These are phyloP conservation scores for Xiphias gladius DNA, from an alignment of 2,113 vertebrate species.

Conservation along the genomic window DNA sequence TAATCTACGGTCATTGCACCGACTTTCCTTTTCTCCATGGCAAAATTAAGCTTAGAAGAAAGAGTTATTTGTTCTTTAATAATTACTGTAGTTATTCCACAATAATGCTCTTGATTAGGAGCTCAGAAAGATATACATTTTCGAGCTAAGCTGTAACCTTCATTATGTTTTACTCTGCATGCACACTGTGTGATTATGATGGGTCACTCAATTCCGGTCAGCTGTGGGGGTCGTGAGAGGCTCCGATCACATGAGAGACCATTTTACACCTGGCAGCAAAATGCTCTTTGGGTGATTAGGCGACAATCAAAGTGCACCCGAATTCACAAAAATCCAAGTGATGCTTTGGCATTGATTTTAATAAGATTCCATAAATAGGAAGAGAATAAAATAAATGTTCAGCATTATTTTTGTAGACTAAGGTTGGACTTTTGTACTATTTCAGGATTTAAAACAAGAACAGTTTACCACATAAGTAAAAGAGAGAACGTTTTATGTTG, in stretches of 20 bases:
- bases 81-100: not conserved
- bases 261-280: not conserved
- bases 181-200: not conserved
- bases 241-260: not conserved
- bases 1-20: not conserved
- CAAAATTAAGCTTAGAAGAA: constrained; percentile 6
- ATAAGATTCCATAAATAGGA: not conserved
- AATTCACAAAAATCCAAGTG: too few relatives aligned
- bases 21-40: not conserved
- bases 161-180: not conserved
- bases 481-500: not conserved
- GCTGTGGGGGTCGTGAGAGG: not conserved
- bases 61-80: not conserved
- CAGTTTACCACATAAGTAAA: too few relatives aligned
- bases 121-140: not conserved
- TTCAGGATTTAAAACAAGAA: too few relatives aligned
- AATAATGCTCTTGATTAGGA: constrained; percentile 1
- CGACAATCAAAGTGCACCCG: not conserved
- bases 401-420: too few relatives aligned
- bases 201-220: not conserved
- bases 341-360: not conserved
- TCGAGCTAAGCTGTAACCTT: not conserved
- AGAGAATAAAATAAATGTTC: too few relatives aligned
- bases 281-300: not conserved
- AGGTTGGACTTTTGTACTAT: too few relatives aligned